A percentile compares a stretch with the other conserved stretches of the same genome.
These are phyloP conservation scores for Sebastes itinus DNA, from an alignment of 2,797 vertebrate species.

Conservation along the genomic window DNA sequence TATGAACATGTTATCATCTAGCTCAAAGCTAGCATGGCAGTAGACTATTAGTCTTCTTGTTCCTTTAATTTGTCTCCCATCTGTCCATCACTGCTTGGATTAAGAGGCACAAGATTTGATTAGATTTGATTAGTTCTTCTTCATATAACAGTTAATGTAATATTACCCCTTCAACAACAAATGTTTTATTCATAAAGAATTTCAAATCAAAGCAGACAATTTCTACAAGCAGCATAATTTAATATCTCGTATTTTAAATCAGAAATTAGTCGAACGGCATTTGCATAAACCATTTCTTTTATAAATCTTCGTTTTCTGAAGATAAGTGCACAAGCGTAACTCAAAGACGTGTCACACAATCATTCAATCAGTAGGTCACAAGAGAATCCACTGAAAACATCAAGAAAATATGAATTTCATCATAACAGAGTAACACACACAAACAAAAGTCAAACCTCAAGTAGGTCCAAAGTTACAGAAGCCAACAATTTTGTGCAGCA, in stretches of 20 bases:
- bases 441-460: not conserved
- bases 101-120: not conserved
- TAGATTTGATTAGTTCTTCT: not conserved
- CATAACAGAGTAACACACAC: not conserved
- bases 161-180: not conserved
- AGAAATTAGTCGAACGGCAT: not conserved
- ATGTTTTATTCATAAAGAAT: not conserved
- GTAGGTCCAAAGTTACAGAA: not conserved
- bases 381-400: not conserved
- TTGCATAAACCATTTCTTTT: not conserved
- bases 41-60: too few species aligned
- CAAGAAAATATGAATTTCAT: not conserved
- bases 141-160: not conserved
- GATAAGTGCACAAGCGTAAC: not conserved
- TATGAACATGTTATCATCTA: not conserved
- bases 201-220: not conserved
- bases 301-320: not conserved
- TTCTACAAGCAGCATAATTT: not conserved
- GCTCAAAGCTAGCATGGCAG: too few species aligned
- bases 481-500: not conserved
- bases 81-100: not conserved
- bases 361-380: not conserved
- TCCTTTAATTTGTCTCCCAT: not conserved
- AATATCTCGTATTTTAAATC: not conserved
- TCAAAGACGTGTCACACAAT: not conserved